Evolutionary conservation across 2,797 vertebrate genomes (phyloP), one percentile per base, ranked within the genome.

Genomic region (Coilia nasus): DNA sequence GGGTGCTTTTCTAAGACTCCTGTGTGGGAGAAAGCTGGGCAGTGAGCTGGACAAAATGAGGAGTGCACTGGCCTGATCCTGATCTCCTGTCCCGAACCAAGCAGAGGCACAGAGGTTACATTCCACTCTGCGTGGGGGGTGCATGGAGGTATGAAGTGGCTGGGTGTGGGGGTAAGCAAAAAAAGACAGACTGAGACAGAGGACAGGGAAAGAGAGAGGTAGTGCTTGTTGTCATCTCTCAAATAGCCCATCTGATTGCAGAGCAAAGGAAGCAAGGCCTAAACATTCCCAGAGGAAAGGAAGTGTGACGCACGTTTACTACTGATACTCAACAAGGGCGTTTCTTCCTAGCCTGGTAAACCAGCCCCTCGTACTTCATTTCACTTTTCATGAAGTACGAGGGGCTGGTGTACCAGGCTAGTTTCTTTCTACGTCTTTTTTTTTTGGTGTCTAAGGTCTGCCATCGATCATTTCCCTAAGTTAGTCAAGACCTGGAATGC

Each of bases 201-300:
- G 89, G 85, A 90, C 88, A 50, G 71, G 35, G 62, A 62, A 81
- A 41, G 91, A 47, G 81, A 87, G 89, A 85, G 90, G 88, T 82
- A 86, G 89, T 87, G 87, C 88, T 86, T 88, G 90, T 90, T 90
- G 88, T 94, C 91, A 93, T 91, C 92, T 91, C 90, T 90, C 67
- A 88, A 83, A 88, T 89, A 44, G 89, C 88, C 82, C 84, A 84
- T 91, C 91, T 83, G 87, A 85, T 87, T 59, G 85, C 91, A 94
- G 93, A 91, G 93, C 92, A 93, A 91, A 78, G 92, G 94, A 21
- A 10, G 83, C 93, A 92, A 91, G 92, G 93, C 91, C 87, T 88
- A 93, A 94, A 94, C 89, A 90, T 89, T 90, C 88, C 85, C 91
- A 89, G 90, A 91, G 89, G 90, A 91, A 87, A 90, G 92, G 93